Conservation (phyloP, 2,888 invertebrate species). For the Hecatera dysodea region DNA sequence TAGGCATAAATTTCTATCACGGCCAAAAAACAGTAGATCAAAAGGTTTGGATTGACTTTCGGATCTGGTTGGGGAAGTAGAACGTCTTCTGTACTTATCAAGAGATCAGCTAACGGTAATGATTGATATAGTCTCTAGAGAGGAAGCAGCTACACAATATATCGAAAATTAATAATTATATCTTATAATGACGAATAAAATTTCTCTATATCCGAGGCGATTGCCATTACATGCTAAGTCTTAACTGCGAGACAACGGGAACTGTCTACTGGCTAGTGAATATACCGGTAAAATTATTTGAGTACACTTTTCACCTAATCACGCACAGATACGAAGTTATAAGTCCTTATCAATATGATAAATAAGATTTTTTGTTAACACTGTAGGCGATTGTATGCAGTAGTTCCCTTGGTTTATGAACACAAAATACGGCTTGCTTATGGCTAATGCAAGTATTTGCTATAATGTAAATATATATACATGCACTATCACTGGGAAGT, state of each 20-base stretch:
- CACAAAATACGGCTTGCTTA: slow-evolving; percentile 83
- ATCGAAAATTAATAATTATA: slow-evolving; percentile 66
- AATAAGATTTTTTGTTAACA: slow-evolving; percentile 71
- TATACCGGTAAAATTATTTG: slow-evolving; percentile 62
- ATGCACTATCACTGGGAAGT: slow-evolving; percentile 73
- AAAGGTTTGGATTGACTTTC: slow-evolving; percentile 21
- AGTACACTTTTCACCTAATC: slow-evolving; percentile 61
- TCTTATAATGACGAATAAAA: slow-evolving; percentile 64
- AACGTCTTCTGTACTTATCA: slow-evolving; percentile 34
- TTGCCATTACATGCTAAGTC: slow-evolving; percentile 64
- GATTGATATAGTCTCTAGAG: slow-evolving; percentile 57
- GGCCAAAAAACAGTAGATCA: slow-evolving; percentile 1
- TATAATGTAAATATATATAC: slow-evolving; percentile 72
- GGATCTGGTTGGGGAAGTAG: slow-evolving; percentile 22
- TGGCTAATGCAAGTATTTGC: slow-evolving; percentile 75
- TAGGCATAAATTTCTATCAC: slow-evolving; percentile 19
- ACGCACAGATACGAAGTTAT: slow-evolving; percentile 63
- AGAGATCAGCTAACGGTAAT: slow-evolving; percentile 63
- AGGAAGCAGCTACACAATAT: slow-evolving; percentile 66
- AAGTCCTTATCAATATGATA: slow-evolving; percentile 70
- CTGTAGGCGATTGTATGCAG: slow-evolving; percentile 71
- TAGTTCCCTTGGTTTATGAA: slow-evolving; percentile 79
- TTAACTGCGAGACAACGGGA: slow-evolving; percentile 62
- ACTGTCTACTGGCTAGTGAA: slow-evolving; percentile 62
- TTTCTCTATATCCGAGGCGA: slow-evolving; percentile 68